phyloP scores from a whole-genome alignment of 1,140 invertebrate genomes.

The Caenorhabditis tropicalis region DNA sequence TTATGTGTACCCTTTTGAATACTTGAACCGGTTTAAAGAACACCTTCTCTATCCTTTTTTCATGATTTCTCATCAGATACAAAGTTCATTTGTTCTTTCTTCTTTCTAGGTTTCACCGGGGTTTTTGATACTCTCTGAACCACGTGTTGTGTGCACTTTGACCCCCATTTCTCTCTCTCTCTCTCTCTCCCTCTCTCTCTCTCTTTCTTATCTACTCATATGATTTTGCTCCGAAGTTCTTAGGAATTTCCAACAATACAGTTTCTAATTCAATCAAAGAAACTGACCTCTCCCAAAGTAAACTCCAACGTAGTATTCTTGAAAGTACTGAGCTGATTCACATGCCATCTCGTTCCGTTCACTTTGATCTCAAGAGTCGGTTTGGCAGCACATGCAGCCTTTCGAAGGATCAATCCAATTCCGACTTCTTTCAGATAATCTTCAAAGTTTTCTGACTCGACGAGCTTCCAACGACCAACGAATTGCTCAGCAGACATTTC shows the following conservation, averaged over 20 bases:
- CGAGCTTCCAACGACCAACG: constrained; percentile 55
- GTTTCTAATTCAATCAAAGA: neutral
- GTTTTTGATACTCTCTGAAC: neutral
- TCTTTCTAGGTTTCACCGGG: constrained; percentile 10
- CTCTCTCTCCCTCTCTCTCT: no score
- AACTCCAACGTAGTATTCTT: constrained; percentile 49
- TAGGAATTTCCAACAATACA: no score
- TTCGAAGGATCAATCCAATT: constrained; percentile 53
- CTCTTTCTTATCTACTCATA: constrained; percentile 17
- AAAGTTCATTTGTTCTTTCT: constrained; percentile 31
- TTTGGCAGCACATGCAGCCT: constrained; percentile 49
- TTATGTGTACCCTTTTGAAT: neutral
- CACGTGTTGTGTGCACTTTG: constrained; percentile 37
- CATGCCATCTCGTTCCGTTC: constrained; percentile 37
- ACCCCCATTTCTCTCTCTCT: neutral
- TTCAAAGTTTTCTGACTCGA: constrained; percentile 58
- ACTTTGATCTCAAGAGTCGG: constrained; percentile 46
- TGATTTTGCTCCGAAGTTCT: no score
- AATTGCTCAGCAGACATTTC: constrained; percentile 45
- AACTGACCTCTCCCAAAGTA: constrained; percentile 7
- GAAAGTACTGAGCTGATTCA: constrained; percentile 50
- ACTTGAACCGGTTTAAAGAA: neutral
- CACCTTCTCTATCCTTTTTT: neutral
- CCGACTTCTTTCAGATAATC: constrained; percentile 57
- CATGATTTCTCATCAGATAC: neutral